These are phyloP conservation scores for Pangasius mekongensis DNA, from an alignment of 2,797 vertebrate species.

Conservation along the genomic window DNA sequence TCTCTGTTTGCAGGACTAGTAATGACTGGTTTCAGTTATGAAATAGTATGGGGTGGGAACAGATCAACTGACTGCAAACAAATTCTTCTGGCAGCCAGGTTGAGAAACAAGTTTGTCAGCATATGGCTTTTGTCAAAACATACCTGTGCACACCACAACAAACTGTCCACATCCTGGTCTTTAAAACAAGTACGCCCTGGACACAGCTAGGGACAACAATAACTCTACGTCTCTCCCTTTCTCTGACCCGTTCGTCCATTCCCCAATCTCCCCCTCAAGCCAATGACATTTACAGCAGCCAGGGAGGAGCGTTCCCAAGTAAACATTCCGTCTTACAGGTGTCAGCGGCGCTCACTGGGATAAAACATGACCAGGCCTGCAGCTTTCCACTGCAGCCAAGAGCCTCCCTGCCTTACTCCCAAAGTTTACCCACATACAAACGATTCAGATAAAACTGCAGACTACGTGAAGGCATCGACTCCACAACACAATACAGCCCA, in stretches of 20 bases:
- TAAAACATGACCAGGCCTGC: slow-evolving; percentile 86
- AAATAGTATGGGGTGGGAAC: slow-evolving; percentile 24
- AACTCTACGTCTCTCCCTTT: no score
- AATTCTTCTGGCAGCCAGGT: slow-evolving; percentile 54
- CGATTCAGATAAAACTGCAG: slow-evolving; percentile 5
- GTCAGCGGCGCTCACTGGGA: slow-evolving; percentile 77
- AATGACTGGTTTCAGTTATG: slow-evolving; percentile 60
- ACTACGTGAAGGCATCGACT: not conserved
- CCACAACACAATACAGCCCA: not conserved
- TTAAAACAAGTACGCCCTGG: slow-evolving; percentile 32
- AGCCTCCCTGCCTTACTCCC: slow-evolving; percentile 53
- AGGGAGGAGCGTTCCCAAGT: slow-evolving; percentile 67
- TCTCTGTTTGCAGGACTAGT: slow-evolving; percentile 30
- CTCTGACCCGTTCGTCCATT: not conserved
- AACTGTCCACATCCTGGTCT: slow-evolving; percentile 50
- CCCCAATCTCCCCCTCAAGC: slow-evolving; percentile 5
- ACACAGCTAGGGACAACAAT: slow-evolving; percentile 38
- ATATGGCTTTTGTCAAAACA: slow-evolving; percentile 63
- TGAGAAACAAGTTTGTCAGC: slow-evolving; percentile 74
- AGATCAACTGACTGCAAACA: slow-evolving; percentile 60
- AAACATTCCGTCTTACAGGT: slow-evolving; percentile 83
- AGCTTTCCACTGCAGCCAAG: slow-evolving; percentile 55
- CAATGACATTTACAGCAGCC: slow-evolving; percentile 61
- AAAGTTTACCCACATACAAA: slow-evolving; percentile 53
- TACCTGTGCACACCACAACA: slow-evolving; percentile 46